These are phyloP conservation scores for Embiotoca jacksoni DNA, from an alignment of 2,113 vertebrate species.

Conservation along the genomic window DNA sequence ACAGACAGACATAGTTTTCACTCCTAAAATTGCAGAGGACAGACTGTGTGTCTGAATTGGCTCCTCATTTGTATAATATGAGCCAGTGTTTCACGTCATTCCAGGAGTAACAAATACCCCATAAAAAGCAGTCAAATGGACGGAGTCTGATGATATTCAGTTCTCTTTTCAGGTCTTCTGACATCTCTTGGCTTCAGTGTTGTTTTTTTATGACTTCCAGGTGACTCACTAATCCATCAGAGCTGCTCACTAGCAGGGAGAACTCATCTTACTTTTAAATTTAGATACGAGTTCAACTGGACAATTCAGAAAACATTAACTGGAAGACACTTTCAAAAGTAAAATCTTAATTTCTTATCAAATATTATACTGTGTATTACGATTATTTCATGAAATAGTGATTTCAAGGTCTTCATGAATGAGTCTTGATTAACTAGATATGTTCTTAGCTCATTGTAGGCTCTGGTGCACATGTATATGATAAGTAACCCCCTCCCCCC, in stretches of 20 bases:
- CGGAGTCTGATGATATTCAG: conserved; percentile 9
- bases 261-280: conserved; percentile 7
- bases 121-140: conserved; percentile 17
- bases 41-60: conserved; percentile 51
- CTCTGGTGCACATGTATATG: too few relatives aligned
- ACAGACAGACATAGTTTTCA: conserved; percentile 60
- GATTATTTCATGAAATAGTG: too few relatives aligned
- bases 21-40: conserved; percentile 48
- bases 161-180: conserved; percentile 24
- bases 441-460: too few relatives aligned
- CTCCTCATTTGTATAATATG: conserved; percentile 38
- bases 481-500: too few relatives aligned
- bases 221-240: conserved; percentile 8
- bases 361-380: too few relatives aligned
- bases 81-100: conserved; percentile 39
- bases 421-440: too few relatives aligned
- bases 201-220: conserved; percentile 15
- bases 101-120: conserved; percentile 23
- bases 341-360: too few relatives aligned
- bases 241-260: background rate
- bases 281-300: conserved; percentile 11
- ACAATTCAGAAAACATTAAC: background rate
- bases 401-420: too few relatives aligned
- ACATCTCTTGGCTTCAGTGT: conserved; percentile 11
- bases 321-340: too few relatives aligned